Evolutionary conservation across 2,797 vertebrate genomes (phyloP).

Genomic region (Botia almorhae): DNA sequence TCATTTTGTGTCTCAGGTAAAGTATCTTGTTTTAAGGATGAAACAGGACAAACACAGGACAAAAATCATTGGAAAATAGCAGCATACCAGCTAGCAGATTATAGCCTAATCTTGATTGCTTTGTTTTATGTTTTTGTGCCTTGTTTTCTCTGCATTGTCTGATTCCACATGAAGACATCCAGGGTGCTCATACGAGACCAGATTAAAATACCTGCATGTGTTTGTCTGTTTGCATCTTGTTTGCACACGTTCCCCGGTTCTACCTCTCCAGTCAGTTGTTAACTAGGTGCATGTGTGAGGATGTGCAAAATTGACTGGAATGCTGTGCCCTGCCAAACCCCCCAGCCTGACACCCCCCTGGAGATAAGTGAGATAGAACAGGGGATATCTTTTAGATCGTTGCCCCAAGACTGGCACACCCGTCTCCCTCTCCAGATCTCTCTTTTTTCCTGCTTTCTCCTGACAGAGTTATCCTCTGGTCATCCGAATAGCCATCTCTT

Average conservation of each 20-base stretch:
- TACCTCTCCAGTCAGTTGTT: constrained; percentile 55
- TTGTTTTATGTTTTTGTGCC: not conserved
- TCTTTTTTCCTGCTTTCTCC: constrained; percentile 10
- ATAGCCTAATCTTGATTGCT: not conserved
- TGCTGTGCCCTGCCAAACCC: constrained; percentile 65
- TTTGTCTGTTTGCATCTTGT: constrained; percentile 33
- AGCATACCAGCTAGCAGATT: too few species aligned
- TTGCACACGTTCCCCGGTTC: constrained; percentile 10
- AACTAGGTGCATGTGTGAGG: constrained; percentile 66
- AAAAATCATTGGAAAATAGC: too few species aligned
- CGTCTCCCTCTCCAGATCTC: constrained; percentile 34
- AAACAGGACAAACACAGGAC: too few species aligned
- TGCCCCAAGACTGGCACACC: constrained; percentile 57
- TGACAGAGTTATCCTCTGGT: not conserved
- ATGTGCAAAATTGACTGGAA: constrained; percentile 66
- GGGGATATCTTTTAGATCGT: constrained; percentile 65
- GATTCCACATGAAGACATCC: not conserved
- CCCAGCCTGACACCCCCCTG: constrained; percentile 55
- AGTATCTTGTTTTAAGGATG: too few species aligned
- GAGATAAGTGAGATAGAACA: constrained; percentile 65
- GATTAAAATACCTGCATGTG: not conserved
- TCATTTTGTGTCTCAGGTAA: too few species aligned
- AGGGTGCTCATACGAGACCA: not conserved
- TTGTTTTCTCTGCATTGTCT: not conserved
- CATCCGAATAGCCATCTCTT: not conserved